These are phyloP conservation scores for Strongylocentrotus purpuratus DNA, from an alignment of 35 echinoderm and acorn worm species.

Conservation along the genomic window DNA sequence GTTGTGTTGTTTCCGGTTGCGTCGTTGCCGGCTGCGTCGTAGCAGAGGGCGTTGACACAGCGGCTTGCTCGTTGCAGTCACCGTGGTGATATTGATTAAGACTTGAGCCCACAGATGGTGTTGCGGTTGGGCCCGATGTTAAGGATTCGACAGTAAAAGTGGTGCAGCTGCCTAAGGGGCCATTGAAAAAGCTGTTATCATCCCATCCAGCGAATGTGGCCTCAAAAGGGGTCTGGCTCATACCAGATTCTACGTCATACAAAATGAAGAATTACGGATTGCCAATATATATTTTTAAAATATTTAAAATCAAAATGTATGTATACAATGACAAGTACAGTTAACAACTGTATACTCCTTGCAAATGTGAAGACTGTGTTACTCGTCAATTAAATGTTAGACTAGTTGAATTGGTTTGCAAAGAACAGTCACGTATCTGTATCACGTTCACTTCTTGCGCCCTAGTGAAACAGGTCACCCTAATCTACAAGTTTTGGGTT, in stretches of 20 bases:
- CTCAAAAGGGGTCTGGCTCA: not conserved
- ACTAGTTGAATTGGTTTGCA: too few relatives aligned
- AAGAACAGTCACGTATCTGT: too few relatives aligned
- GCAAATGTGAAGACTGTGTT: too few relatives aligned
- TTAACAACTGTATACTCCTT: too few relatives aligned
- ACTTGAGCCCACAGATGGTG: not conserved
- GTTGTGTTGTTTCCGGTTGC: not conserved
- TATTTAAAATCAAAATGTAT: too few relatives aligned
- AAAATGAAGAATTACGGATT: not conserved
- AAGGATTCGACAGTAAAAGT: not conserved
- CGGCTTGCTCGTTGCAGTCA: not conserved
- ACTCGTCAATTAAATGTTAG: too few relatives aligned
- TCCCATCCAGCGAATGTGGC: not conserved
- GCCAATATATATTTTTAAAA: too few relatives aligned
- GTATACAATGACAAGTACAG: too few relatives aligned
- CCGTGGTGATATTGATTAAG: not conserved
- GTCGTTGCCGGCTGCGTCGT: not conserved
- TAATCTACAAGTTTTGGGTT: too few relatives aligned
- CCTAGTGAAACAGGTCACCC: too few relatives aligned
- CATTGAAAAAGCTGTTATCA: not conserved
- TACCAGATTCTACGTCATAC: not conserved
- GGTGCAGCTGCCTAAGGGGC: not conserved
- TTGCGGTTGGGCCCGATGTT: not conserved
- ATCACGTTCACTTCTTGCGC: too few relatives aligned
- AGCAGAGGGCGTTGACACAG: not conserved